Evolutionary conservation across 92 coral and sea anemone genomes (phyloP).

Genomic region (Nematostella vectensis): DNA sequence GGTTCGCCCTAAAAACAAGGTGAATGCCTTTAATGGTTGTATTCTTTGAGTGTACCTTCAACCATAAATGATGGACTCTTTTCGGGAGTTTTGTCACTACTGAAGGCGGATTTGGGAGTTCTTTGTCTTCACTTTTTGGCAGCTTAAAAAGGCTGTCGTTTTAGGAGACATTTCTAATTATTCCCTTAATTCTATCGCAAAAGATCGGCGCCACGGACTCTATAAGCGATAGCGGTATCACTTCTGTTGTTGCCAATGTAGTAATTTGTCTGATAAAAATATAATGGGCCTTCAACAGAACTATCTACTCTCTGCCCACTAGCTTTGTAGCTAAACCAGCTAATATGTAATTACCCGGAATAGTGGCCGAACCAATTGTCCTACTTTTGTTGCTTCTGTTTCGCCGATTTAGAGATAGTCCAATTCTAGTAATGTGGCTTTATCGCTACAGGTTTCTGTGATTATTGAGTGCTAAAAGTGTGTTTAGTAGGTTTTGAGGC

Average conservation of each 20-base stretch:
- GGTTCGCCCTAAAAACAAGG: too few species aligned
- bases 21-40: too few species aligned
- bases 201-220: not conserved
- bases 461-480: too few species aligned
- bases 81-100: too few species aligned
- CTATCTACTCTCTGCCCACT: not conserved
- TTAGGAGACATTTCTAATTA: not conserved
- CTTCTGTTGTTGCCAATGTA: not conserved
- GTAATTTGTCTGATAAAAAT: not conserved
- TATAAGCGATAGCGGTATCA: slow-evolving; percentile 1
- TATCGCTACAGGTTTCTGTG: too few species aligned
- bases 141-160: not conserved
- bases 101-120: not conserved
- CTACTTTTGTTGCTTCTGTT: too few species aligned
- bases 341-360: too few species aligned
- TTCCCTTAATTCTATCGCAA: not conserved
- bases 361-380: too few species aligned
- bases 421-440: too few species aligned
- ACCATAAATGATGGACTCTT: too few species aligned
- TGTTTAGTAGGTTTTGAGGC: not conserved
- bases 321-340: not conserved
- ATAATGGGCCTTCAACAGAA: not conserved
- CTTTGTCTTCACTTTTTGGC: not conserved
- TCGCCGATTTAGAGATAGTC: too few species aligned
- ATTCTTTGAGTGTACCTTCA: too few species aligned